phyloP scores from a whole-genome alignment of 2,113 vertebrate species.

The Ceyx cyanopectus region DNA sequence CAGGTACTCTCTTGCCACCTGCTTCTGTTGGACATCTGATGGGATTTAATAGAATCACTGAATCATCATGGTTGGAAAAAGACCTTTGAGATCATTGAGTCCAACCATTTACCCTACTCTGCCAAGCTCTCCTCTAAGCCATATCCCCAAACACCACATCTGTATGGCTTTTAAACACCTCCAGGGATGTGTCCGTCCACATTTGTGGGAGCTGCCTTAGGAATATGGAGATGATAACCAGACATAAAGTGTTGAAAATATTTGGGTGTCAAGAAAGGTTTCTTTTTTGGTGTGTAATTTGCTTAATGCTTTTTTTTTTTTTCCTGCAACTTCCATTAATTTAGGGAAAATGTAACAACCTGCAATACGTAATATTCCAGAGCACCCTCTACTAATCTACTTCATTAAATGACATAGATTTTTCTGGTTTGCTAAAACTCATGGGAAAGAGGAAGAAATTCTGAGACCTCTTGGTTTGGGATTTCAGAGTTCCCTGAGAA shows the following conservation, averaged over 20 bases:
- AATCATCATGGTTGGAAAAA: too few relatives aligned
- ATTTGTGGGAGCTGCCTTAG: neutral
- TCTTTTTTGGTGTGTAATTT: neutral
- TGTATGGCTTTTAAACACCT: too few relatives aligned
- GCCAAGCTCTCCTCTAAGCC: too few relatives aligned
- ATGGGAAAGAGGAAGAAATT: neutral
- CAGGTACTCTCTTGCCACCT: accelerated
- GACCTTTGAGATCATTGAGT: too few relatives aligned
- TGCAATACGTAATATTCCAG: neutral
- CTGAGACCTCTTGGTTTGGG: neutral
- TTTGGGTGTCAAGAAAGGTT: neutral
- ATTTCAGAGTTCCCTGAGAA: neutral
- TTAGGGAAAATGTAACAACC: neutral
- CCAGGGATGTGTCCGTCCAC: too few relatives aligned
- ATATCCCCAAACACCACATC: too few relatives aligned
- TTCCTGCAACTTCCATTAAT: neutral
- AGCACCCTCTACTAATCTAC: neutral
- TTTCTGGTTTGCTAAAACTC: neutral
- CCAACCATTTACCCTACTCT: too few relatives aligned
- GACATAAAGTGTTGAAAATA: neutral
- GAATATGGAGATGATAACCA: neutral
- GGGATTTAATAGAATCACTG: neutral
- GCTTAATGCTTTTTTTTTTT: neutral
- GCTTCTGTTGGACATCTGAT: neutral
- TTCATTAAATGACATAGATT: neutral